Evolutionary conservation across 2,113 vertebrate species (phyloP).

Genomic region (Sitta europaea): DNA sequence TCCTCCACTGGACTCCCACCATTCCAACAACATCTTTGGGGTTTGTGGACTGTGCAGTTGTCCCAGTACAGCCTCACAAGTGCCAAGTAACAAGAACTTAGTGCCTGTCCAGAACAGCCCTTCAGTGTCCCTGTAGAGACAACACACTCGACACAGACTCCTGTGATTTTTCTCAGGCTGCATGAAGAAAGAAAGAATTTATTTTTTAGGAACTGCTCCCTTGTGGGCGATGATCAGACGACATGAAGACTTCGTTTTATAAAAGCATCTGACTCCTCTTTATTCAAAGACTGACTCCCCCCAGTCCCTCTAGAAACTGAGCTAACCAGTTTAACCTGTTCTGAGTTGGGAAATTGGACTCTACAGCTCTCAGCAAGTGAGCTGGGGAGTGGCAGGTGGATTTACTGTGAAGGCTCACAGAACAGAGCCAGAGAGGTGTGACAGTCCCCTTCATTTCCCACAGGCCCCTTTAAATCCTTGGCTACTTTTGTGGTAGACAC

Average conservation of each 20-base stretch:
- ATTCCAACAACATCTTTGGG: neutral
- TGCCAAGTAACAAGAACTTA: neutral
- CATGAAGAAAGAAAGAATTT: too few relatives aligned
- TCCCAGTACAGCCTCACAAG: neutral
- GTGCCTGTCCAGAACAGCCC: rapidly evolving
- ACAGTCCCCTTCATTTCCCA: neutral
- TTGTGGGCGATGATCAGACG: too few relatives aligned
- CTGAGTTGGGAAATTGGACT: neutral
- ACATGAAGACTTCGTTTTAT: too few relatives aligned
- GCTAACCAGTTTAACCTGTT: neutral
- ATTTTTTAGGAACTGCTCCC: too few relatives aligned
- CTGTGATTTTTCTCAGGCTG: too few relatives aligned
- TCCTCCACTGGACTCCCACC: neutral
- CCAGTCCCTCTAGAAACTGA: too few relatives aligned
- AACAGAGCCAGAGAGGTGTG: neutral
- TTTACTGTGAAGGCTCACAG: neutral
- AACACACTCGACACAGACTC: too few relatives aligned
- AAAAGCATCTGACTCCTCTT: too few relatives aligned
- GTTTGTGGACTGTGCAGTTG: neutral
- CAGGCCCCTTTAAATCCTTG: neutral
- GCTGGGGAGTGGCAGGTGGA: neutral
- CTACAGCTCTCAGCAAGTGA: neutral
- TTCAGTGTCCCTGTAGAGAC: too few relatives aligned
- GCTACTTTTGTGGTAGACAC: neutral
- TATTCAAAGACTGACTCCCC: too few relatives aligned